These are phyloP conservation scores for Euleptes europaea DNA, from an alignment of 2,113 vertebrate genomes.

Conservation along the genomic window DNA sequence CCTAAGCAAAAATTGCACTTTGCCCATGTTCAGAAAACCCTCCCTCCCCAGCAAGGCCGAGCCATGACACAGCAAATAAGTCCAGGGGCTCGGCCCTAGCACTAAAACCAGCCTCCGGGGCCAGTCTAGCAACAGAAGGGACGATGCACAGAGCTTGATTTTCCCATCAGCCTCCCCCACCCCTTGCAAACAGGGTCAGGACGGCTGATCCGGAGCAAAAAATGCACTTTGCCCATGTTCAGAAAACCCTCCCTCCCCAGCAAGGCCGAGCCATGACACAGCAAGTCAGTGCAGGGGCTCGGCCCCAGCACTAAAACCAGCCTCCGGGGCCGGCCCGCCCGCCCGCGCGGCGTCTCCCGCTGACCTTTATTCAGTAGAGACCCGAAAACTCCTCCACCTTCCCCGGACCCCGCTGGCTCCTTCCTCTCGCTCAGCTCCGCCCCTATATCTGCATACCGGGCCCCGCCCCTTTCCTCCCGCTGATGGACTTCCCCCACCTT, in stretches of 20 bases:
- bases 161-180: too few relatives aligned
- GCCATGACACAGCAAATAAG: not conserved
- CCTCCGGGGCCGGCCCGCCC: not conserved
- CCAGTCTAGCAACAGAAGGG: not conserved
- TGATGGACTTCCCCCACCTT: not conserved
- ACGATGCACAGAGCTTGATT: not conserved
- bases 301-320: too few relatives aligned
- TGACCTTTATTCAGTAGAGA: too few relatives aligned
- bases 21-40: not conserved
- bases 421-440: not conserved
- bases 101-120: too few relatives aligned
- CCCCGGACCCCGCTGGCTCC: not conserved
- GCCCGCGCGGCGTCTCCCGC: too few relatives aligned
- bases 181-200: too few relatives aligned
- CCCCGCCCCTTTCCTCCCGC: not conserved
- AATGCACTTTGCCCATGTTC: not conserved
- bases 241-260: not conserved
- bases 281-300: not conserved
- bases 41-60: too few relatives aligned
- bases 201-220: not conserved
- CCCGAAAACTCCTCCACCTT: not conserved
- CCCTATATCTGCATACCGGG: not conserved
- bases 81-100: not conserved
- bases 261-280: not conserved
- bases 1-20: not conserved